phyloP scores from a whole-genome alignment of 2,888 invertebrate species.

The Catocala fraxini region DNA sequence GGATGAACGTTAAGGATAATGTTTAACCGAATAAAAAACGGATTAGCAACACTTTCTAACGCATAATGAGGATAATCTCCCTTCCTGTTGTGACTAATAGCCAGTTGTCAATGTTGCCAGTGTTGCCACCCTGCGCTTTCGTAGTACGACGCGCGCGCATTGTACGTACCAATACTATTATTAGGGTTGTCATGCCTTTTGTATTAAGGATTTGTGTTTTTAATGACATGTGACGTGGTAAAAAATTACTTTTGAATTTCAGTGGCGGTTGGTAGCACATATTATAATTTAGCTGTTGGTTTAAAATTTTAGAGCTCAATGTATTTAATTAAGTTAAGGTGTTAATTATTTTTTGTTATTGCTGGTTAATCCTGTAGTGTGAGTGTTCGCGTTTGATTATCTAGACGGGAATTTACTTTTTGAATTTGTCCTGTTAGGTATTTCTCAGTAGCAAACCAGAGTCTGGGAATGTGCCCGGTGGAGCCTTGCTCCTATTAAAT shows the following conservation, averaged over 20 bases:
- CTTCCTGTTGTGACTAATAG: constrained; percentile 72
- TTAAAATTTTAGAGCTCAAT: neutral
- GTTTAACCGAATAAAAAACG: constrained; percentile 60
- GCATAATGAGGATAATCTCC: constrained; percentile 77
- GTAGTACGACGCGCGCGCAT: constrained; percentile 53
- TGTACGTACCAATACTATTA: constrained; percentile 41
- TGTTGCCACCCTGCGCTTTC: constrained; percentile 55
- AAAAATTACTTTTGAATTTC: neutral
- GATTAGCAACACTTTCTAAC: constrained; percentile 73
- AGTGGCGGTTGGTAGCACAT: neutral
- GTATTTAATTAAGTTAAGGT: too few relatives aligned
- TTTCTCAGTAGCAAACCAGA: too few relatives aligned
- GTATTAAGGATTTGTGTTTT: constrained; percentile 36
- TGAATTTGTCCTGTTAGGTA: too few relatives aligned
- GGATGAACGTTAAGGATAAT: constrained; percentile 33
- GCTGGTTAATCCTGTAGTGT: too few relatives aligned
- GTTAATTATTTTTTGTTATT: too few relatives aligned
- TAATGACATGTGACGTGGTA: constrained; percentile 31
- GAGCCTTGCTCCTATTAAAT: too few relatives aligned
- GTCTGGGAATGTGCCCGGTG: too few relatives aligned
- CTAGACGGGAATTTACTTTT: too few relatives aligned
- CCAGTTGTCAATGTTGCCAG: constrained; percentile 48
- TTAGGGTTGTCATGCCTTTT: constrained; percentile 50
- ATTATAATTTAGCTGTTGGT: neutral
- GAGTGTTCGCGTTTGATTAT: too few relatives aligned